Percentiles rank a stretch among this genome's conserved stretches.
Conservation (phyloP, 2,113 vertebrate species). For the Chloroceryle aenea region DNA sequence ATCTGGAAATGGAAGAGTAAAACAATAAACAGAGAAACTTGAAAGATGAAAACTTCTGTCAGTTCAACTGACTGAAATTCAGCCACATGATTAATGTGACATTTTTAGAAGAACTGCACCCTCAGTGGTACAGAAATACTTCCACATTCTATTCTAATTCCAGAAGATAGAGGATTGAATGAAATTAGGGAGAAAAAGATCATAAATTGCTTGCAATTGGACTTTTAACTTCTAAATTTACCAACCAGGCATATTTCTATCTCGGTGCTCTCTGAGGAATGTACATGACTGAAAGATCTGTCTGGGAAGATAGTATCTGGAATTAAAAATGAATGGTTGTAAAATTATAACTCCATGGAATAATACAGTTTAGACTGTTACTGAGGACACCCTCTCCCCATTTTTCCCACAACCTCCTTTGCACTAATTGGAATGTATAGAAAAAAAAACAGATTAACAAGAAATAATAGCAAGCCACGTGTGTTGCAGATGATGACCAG, state of each 20-base stretch:
- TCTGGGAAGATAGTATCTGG: not conserved
- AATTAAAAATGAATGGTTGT: not conserved
- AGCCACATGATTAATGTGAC: not conserved
- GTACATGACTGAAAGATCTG: not conserved
- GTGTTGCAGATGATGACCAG: not conserved
- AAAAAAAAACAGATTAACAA: not conserved
- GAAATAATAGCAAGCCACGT: not conserved
- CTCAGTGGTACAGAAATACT: not conserved
- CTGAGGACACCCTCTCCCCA: not conserved
- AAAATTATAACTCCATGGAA: not conserved
- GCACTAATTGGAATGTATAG: not conserved
- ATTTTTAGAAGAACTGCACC: not conserved
- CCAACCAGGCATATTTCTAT: not conserved
- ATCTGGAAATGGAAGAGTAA: constrained; percentile 5
- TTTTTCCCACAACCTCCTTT: not conserved
- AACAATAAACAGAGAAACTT: not conserved
- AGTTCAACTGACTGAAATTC: not conserved
- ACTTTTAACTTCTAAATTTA: not conserved
- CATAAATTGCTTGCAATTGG: not conserved
- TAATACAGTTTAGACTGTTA: not conserved
- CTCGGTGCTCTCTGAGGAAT: not conserved
- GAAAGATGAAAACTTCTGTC: not conserved
- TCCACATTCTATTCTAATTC: not conserved
- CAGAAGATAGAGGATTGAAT: not conserved
- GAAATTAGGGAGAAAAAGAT: not conserved